A percentile compares a stretch with the other conserved stretches of the same genome.
Conservation (phyloP, 2,797 vertebrate species). For the Falco berigora region DNA sequence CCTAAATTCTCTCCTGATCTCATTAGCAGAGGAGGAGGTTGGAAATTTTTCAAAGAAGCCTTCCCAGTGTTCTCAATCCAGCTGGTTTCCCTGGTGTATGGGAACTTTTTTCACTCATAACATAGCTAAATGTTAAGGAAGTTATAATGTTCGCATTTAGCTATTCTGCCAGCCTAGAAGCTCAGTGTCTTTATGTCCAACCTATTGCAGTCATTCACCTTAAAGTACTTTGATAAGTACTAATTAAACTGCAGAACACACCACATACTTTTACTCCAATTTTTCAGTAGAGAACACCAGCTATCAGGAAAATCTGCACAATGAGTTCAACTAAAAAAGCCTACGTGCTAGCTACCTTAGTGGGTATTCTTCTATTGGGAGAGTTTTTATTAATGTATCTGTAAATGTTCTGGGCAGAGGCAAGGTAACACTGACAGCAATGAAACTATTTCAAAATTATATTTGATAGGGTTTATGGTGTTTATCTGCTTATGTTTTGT, state of each 20-base stretch:
- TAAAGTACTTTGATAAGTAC: background rate
- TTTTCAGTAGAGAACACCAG: background rate
- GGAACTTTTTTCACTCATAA: background rate
- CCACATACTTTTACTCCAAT: background rate
- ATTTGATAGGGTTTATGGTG: background rate
- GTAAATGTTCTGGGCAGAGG: background rate
- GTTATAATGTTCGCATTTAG: background rate
- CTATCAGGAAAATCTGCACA: background rate
- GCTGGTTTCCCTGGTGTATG: background rate
- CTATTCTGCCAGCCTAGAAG: background rate
- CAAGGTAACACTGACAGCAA: background rate
- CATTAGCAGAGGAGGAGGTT: background rate
- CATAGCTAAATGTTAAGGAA: background rate
- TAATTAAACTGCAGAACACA: background rate
- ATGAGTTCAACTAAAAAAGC: background rate
- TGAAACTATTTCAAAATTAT: background rate
- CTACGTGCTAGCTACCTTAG: background rate
- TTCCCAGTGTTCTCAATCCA: background rate
- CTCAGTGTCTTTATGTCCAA: background rate
- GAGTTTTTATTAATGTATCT: background rate
- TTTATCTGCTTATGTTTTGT: slow-evolving; percentile 2
- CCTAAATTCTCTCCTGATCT: background rate
- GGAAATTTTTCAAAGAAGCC: background rate
- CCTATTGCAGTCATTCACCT: background rate
- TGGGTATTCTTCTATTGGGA: background rate